A percentile compares a stretch with the other conserved stretches of the same genome.
Evolutionary conservation across 1,140 invertebrate genomes (phyloP).

Genomic region (Drosophila albomicans): DNA sequence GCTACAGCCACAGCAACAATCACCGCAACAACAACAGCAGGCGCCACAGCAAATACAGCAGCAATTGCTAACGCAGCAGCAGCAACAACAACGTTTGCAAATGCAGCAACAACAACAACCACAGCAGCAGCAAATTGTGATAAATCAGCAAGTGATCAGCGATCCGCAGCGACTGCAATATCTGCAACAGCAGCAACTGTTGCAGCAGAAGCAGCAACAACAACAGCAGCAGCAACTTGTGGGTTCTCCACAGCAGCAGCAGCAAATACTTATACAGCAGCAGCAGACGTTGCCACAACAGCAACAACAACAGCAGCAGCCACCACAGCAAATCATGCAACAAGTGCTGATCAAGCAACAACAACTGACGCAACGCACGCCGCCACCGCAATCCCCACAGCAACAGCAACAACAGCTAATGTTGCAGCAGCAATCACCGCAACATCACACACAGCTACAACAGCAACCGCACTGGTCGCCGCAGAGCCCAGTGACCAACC

Average conservation of each 20-base stretch:
- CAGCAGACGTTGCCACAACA: constrained; percentile 71
- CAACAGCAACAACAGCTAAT: constrained; percentile 67
- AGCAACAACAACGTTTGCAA: constrained; percentile 59
- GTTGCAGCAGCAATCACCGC: constrained; percentile 73
- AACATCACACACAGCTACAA: constrained; percentile 70
- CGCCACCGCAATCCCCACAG: constrained; percentile 67
- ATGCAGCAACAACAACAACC: constrained; percentile 55
- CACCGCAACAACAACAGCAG: constrained; percentile 52
- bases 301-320: constrained; percentile 56
- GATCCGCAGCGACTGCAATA: constrained; percentile 78
- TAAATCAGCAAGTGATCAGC: constrained; percentile 79
- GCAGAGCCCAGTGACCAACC: constrained; percentile 68
- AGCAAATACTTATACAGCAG: constrained; percentile 73
- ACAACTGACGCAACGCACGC: constrained; percentile 70
- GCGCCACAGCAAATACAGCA: constrained; percentile 58
- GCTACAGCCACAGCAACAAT: constrained; percentile 48
- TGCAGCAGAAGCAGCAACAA: constrained; percentile 63
- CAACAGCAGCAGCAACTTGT: constrained; percentile 62
- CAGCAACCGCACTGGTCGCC: constrained; percentile 66
- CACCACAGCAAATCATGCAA: constrained; percentile 76
- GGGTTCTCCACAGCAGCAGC: constrained; percentile 55
- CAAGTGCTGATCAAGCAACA: constrained; percentile 79
- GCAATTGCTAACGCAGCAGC: constrained; percentile 56
- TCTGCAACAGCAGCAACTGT: constrained; percentile 74
- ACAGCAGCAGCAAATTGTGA: constrained; percentile 78